Evolutionary conservation across 2,888 invertebrate genomes (phyloP), one percentile per base, ranked within the genome.

Genomic region (Oligia latruncula): DNA sequence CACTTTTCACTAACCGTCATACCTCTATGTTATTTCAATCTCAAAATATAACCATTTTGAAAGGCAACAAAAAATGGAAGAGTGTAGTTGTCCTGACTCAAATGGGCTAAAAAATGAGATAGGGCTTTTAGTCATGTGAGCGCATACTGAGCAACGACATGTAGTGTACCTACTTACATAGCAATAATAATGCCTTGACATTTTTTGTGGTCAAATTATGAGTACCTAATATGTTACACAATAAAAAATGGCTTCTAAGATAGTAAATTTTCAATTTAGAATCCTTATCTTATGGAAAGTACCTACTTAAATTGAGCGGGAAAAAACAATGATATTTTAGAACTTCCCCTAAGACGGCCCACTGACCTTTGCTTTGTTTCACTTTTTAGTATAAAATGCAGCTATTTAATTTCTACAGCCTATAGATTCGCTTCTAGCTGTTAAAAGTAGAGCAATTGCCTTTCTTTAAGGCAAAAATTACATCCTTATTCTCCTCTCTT

Each of bases 371-470:
- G 11, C 0, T 29, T 49, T 29, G 35, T 52, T 49, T 49, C 0
- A 46, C 11, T 23, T 23, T 55, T 35, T 23, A 8, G 17, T 17
- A 20, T 8, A 15, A 11, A 65, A 65, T 40, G 15, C 15, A 55
- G 35, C 2, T 23, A 15, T 35, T 15, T 23, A 4, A 15, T 52
- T 23, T 15, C 15, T 4, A 1, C 3, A 40, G 1, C 35, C 15
- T 17, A 1, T 6, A 65, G 23, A 78, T 66, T 62, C 13, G 4
- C 15, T 71, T 77, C 4, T 29, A 6, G 40, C n/a, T 3, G 13
- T 67, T 77, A 67, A 64, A 86, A 75, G 65, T 82, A 66, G 72
- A 82, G 15, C 67, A 81, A 76, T 77, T 67, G 74, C 78, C 80
- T 78, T 82, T 81, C 82, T 77, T 88, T 60, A 70, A 70, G 0